Percentiles rank a stretch among this genome's conserved stretches.
Evolutionary conservation across 64 coral and sea anemone species (phyloP).

Genomic region (Porites australiensis): DNA sequence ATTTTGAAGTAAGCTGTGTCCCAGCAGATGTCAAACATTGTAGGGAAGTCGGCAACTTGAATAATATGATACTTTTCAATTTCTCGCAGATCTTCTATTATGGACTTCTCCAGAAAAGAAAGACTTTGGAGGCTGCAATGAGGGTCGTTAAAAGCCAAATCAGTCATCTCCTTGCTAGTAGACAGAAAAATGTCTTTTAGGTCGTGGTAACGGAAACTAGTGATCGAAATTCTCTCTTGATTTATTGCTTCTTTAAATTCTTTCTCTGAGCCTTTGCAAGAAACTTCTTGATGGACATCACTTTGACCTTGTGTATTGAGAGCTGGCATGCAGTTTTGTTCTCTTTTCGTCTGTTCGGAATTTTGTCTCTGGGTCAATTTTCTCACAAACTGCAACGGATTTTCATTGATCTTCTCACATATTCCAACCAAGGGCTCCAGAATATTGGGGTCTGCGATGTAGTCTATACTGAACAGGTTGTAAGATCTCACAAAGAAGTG

Average conservation of each 20-base stretch:
- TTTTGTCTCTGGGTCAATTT: background rate
- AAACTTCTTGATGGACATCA: background rate
- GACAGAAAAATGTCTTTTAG: conserved; percentile 4
- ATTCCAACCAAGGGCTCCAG: conserved; percentile 24
- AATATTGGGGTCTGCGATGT: conserved; percentile 45
- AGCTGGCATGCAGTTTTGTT: no score
- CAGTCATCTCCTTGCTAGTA: conserved; percentile 19
- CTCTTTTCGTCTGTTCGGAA: background rate
- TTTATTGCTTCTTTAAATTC: background rate
- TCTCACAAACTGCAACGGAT: conserved; percentile 55
- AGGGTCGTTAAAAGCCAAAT: conserved; percentile 2
- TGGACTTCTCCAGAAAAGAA: background rate
- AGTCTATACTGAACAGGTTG: conserved; percentile 63
- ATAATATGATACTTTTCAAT: background rate
- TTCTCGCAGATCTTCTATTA: conserved; percentile 29
- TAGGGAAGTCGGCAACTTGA: background rate
- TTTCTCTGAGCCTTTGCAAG: background rate
- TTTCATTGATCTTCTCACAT: conserved; percentile 49
- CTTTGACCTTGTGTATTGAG: background rate
- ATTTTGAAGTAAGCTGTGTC: background rate
- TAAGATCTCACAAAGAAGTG: conserved; percentile 76
- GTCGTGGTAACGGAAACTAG: background rate
- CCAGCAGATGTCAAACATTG: background rate
- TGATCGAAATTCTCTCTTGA: background rate
- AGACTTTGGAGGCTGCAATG: background rate